Evolutionary conservation across 2,113 vertebrate species (phyloP), one percentile per base, ranked within the genome.

Genomic region (Gymnorhina tibicen): DNA sequence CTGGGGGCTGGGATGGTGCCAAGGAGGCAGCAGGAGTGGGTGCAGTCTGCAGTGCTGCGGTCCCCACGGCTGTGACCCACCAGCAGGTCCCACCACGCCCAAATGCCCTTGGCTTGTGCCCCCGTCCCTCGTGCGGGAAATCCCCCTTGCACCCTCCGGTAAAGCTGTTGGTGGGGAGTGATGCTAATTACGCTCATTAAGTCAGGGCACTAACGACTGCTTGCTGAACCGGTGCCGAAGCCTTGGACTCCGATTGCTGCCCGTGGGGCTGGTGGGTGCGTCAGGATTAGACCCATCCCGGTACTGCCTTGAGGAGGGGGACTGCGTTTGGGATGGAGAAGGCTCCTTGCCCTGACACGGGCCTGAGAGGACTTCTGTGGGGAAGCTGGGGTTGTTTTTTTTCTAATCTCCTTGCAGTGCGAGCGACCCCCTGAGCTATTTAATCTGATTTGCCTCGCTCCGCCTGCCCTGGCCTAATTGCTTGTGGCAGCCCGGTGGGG

Each of bases 391-490:
- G 28, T 63, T 90, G 62, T 46, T 84, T 67, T 81, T 62, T 81
- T 12, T 13, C 69, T 79, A 95, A 90, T 83, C 87, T 72, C 63
- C 58, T 87, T 14, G 82, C 89, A n/a, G 87, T 33, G 55, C 5
- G 30, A 86, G 90, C n/a, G 44, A 93, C 91, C 93, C 95, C 93
- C 76, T 85, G 96, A 96, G 93, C 95, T 93, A 92, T 96, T 97
- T 97, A 97, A 96, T 96, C 93, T 93, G 96, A 97, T 96, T 96
- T 96, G 68, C 93, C 41, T 95, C 60, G 90, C 92, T 96, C 93
- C 4, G 88, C 93, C 93, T 95, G 91, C 85, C 90, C 90, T 37
- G 75, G 10, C 1, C 69, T 97, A 96, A 96, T 96, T 96, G 96
- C 79, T 96, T 94, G 93, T 96, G 96, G 92, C 96, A 96, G 96